Percentiles rank a stretch among this genome's conserved stretches.
These are phyloP conservation scores for Drosophila prostipennis DNA, from an alignment of 2,888 invertebrate genomes.

Conservation along the genomic window DNA sequence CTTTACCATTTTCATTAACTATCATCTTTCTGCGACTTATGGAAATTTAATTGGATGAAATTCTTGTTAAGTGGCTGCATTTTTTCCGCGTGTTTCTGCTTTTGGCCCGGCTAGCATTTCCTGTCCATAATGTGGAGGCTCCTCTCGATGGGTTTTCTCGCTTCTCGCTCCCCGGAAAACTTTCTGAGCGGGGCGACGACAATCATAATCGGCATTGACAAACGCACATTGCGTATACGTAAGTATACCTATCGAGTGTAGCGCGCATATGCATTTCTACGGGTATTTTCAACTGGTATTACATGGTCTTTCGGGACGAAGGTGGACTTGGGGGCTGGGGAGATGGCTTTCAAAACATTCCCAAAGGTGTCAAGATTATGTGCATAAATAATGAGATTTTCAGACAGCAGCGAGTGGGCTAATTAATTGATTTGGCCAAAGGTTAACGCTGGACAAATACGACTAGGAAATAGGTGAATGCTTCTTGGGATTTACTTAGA, in stretches of 20 bases:
- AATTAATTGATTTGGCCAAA: conserved; percentile 46
- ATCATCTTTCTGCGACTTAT: neutral
- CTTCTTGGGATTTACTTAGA: neutral
- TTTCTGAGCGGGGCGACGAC: conserved; percentile 61
- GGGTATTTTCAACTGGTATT: conserved; percentile 21
- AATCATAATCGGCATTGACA: conserved; percentile 73
- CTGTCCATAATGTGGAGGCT: conserved; percentile 59
- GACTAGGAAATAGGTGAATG: conserved; percentile 5
- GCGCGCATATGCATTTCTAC: conserved; percentile 13
- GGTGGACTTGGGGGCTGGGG: neutral
- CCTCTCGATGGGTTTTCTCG: conserved; percentile 14
- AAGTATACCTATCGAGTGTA: conserved; percentile 32
- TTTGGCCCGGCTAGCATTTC: conserved; percentile 54
- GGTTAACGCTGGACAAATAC: conserved; percentile 26
- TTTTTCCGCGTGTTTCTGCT: conserved; percentile 21
- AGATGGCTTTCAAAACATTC: conserved; percentile 37
- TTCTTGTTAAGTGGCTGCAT: conserved; percentile 5
- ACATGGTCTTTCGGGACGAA: conserved; percentile 6
- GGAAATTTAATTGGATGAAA: conserved; percentile 27
- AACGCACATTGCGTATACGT: conserved; percentile 53
- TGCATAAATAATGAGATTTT: conserved; percentile 45
- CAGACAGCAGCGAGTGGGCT: conserved; percentile 40
- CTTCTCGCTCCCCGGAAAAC: conserved; percentile 1
- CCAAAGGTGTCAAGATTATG: conserved; percentile 44
- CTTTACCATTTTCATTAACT: neutral